Conservation (phyloP, 2,888 invertebrate genomes). For the Oscheius sp. region DNA sequence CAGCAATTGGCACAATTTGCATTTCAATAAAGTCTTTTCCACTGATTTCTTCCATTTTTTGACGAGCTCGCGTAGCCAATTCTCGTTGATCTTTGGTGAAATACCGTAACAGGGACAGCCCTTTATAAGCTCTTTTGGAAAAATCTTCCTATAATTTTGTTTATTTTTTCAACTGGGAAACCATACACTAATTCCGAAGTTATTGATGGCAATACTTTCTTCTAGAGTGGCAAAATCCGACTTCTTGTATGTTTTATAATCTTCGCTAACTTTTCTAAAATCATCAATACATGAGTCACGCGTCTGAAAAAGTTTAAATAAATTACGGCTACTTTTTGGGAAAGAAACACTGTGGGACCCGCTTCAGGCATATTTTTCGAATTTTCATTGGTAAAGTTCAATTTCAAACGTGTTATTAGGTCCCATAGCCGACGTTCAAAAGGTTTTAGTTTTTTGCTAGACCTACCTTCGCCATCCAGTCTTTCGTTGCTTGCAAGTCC, state of each 20-base stretch:
- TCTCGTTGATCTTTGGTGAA: background rate
- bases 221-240: constrained; percentile 2
- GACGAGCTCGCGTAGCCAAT: background rate
- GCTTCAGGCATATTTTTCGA: too few relatives aligned
- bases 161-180: background rate
- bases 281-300: background rate
- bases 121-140: background rate
- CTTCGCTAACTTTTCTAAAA: background rate
- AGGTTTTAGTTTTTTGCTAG: background rate
- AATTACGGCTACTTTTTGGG: too few relatives aligned
- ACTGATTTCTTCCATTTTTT: constrained; percentile 16
- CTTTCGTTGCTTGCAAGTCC: constrained; percentile 2
- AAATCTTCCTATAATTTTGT: constrained; percentile 8
- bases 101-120: background rate
- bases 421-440: background rate
- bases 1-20: constrained; percentile 16
- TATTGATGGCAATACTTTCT: background rate
- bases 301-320: too few relatives aligned
- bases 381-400: background rate
- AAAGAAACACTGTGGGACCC: too few relatives aligned
- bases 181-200: constrained; percentile 5
- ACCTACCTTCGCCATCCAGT: constrained; percentile 12
- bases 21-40: background rate
- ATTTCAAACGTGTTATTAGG: background rate
- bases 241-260: constrained; percentile 16